Conservation (phyloP, 2,797 vertebrate genomes). For the Acrossocheilus wenchowensis region DNA sequence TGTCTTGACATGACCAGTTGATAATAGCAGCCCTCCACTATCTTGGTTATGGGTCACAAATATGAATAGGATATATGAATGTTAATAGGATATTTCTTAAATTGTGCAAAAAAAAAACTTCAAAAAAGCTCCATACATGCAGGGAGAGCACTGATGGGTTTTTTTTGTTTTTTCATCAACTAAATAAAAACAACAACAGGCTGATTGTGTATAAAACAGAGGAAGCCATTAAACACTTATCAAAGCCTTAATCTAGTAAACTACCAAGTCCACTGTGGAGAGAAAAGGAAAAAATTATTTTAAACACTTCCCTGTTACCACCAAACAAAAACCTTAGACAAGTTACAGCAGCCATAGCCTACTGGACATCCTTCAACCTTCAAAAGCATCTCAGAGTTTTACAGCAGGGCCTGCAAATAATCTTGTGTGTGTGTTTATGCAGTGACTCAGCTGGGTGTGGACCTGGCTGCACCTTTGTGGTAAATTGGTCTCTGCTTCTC, state of each 20-base stretch:
- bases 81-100: background rate
- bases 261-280: conserved; percentile 20
- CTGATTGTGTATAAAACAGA: background rate
- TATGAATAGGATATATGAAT: background rate
- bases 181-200: conserved; percentile 21
- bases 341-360: background rate
- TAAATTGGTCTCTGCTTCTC: conserved; percentile 22
- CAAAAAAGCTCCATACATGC: background rate
- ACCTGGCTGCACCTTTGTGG: conserved; percentile 27
- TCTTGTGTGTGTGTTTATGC: background rate
- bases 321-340: background rate
- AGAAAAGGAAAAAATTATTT: background rate
- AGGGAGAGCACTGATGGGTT: background rate
- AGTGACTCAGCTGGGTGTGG: conserved; percentile 59
- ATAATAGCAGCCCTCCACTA: background rate
- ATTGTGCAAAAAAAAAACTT: too few species aligned
- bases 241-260: conserved; percentile 44
- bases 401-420: background rate
- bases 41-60: background rate
- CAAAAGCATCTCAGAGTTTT: background rate
- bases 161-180: background rate
- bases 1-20: background rate
- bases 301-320: background rate
- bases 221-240: conserved; percentile 51
- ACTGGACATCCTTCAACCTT: background rate